phyloP scores from a whole-genome alignment of 1,140 invertebrate species.

The Sesamia nonagrioides region DNA sequence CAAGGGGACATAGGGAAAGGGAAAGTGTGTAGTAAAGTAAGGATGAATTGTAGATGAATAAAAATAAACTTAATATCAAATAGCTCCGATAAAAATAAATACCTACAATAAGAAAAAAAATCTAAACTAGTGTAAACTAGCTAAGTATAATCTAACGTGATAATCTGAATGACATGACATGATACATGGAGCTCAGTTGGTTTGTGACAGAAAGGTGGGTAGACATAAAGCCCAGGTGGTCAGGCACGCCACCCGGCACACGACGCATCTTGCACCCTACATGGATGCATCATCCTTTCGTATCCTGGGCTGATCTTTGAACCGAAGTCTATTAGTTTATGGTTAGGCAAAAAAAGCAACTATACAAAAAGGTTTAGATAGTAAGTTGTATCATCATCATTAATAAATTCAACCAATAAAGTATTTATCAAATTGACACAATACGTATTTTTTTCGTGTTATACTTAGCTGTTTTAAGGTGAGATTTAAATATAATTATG shows the following conservation, averaged over 20 bases:
- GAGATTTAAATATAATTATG: too few species aligned
- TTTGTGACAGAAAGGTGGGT: constrained; percentile 52
- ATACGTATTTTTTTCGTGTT: too few species aligned
- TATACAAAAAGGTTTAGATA: neutral
- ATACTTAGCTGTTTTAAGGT: too few species aligned
- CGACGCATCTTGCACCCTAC: constrained; percentile 63
- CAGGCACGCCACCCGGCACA: constrained; percentile 57
- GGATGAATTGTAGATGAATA: too few species aligned
- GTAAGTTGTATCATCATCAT: too few species aligned
- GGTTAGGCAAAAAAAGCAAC: neutral
- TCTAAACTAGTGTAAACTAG: constrained; percentile 2
- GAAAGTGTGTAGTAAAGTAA: too few species aligned
- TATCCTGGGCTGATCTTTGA: constrained; percentile 67
- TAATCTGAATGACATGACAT: constrained; percentile 12
- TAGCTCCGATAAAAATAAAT: neutral
- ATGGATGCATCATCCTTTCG: constrained; percentile 49
- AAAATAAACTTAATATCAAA: too few species aligned
- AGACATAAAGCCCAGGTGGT: constrained; percentile 66
- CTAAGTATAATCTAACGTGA: neutral
- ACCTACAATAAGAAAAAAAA: neutral
- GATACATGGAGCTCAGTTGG: neutral
- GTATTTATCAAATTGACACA: too few species aligned
- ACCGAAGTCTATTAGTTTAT: constrained; percentile 48
- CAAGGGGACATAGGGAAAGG: too few species aligned
- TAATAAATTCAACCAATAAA: too few species aligned